A percentile compares a stretch with the other conserved stretches of the same genome.
These are phyloP conservation scores for Pemphigus obesinymphae DNA, from an alignment of 1,140 invertebrate genomes.

Conservation along the genomic window DNA sequence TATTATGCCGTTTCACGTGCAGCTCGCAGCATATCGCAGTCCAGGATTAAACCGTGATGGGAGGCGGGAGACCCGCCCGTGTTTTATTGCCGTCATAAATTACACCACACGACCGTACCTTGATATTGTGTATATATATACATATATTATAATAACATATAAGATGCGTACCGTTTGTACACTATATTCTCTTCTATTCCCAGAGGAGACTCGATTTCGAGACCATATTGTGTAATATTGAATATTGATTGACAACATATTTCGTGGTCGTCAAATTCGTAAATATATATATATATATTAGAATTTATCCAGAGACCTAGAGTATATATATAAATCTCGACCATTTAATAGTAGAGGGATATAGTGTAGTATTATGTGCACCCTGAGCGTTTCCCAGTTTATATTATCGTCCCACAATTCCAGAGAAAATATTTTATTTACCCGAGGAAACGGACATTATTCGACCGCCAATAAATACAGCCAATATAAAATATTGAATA, in stretches of 20 bases:
- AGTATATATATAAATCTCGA: background rate
- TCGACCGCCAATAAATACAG: background rate
- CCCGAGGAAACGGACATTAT: background rate
- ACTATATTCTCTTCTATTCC: too few species aligned
- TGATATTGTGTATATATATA: background rate
- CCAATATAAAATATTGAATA: background rate
- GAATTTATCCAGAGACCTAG: background rate
- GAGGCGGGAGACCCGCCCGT: too few species aligned
- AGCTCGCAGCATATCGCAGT: background rate
- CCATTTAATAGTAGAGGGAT: background rate
- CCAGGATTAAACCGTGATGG: background rate
- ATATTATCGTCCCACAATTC: too few species aligned
- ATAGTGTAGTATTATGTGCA: background rate
- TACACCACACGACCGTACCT: background rate
- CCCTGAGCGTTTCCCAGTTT: background rate
- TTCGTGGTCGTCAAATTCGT: background rate
- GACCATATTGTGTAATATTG: background rate
- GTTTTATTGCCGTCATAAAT: conserved; percentile 12
- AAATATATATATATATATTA: background rate
- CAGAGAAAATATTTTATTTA: background rate
- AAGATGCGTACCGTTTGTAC: background rate
- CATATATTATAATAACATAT: background rate
- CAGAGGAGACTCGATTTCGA: conserved; percentile 1
- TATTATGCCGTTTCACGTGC: background rate
- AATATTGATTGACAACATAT: background rate